Evolutionary conservation across 2,113 vertebrate species (phyloP).

Genomic region (Manacus vitellinus): DNA sequence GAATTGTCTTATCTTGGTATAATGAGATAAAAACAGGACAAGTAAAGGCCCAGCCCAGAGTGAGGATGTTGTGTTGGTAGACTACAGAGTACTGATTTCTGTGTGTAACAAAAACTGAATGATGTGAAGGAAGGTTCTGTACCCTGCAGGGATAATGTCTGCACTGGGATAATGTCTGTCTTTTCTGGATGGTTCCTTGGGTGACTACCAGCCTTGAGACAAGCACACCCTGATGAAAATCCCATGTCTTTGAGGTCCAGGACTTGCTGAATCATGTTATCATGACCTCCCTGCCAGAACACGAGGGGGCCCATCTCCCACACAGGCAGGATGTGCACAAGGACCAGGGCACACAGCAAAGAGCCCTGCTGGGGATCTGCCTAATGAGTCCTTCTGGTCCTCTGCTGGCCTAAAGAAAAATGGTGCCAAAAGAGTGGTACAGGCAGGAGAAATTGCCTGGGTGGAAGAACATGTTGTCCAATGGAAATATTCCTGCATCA

Average conservation of each 20-base stretch:
- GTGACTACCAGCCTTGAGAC: neutral
- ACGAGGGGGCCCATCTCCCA: neutral
- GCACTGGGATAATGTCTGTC: neutral
- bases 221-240: neutral
- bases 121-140: neutral
- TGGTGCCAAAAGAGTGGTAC: neutral
- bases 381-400: neutral
- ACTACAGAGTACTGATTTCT: neutral
- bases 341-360: neutral
- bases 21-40: neutral
- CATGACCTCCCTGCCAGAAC: neutral
- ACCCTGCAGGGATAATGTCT: neutral
- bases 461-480: neutral
- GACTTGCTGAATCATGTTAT: neutral
- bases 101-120: neutral
- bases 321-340: rapidly evolving
- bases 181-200: neutral
- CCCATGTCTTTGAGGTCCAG: rapidly evolving
- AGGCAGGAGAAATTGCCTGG: neutral
- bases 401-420: neutral
- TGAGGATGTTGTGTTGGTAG: rapidly evolving
- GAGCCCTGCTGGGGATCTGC: neutral
- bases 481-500: neutral
- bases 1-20: neutral
- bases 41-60: neutral